Percentiles rank a stretch among this genome's conserved stretches.
Conservation (phyloP, 2,888 invertebrate genomes). For the Dexiosoma caninum region DNA sequence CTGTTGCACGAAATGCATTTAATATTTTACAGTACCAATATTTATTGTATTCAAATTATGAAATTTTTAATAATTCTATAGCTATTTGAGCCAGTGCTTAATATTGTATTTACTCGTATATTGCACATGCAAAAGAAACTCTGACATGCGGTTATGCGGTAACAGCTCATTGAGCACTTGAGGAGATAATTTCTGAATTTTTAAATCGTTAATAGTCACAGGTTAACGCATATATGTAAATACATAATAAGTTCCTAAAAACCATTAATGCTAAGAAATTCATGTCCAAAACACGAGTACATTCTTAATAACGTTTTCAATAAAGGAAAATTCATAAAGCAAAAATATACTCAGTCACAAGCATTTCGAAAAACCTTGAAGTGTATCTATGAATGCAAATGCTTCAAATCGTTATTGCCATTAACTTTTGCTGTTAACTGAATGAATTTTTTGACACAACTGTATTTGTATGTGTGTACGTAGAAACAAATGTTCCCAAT, state of each 20-base stretch:
- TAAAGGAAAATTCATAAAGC: neutral
- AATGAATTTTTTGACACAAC: neutral
- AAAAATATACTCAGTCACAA: neutral
- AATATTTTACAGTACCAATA: constrained; percentile 19
- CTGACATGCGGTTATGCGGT: neutral
- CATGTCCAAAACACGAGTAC: constrained; percentile 1
- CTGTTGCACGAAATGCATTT: neutral
- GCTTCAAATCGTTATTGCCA: neutral
- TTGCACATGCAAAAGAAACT: neutral
- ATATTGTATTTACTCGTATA: neutral
- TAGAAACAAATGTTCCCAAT: too few relatives aligned
- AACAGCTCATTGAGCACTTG: neutral
- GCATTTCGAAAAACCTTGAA: constrained; percentile 30
- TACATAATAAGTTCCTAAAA: neutral
- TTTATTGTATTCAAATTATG: constrained; percentile 20
- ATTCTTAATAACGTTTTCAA: constrained; percentile 10
- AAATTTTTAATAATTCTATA: constrained; percentile 8
- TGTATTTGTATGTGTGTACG: neutral
- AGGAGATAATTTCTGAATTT: constrained; percentile 1
- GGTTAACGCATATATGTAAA: neutral
- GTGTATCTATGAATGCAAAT: neutral
- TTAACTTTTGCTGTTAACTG: neutral
- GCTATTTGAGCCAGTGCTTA: neutral
- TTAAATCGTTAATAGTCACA: constrained; percentile 17
- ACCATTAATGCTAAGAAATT: constrained; percentile 2